These are phyloP conservation scores for Lymantria monacha DNA, from an alignment of 2,888 invertebrate species.

Conservation along the genomic window DNA sequence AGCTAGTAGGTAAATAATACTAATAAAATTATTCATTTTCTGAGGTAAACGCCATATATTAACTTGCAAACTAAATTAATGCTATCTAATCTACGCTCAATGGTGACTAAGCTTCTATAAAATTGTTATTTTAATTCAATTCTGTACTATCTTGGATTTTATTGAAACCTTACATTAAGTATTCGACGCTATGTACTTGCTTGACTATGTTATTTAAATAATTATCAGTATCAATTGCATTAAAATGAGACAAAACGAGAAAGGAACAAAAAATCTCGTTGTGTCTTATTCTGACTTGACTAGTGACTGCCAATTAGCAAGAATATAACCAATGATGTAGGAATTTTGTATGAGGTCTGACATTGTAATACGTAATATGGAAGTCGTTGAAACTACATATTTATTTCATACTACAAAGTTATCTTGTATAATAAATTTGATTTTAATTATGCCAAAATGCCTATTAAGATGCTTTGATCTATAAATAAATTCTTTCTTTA, in stretches of 20 bases:
- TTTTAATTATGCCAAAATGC: neutral
- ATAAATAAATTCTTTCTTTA: neutral
- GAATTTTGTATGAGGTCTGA: conserved; percentile 32
- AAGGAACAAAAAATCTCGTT: conserved; percentile 39
- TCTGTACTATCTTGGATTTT: conserved; percentile 30
- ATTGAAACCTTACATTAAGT: conserved; percentile 34
- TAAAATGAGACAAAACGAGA: conserved; percentile 42
- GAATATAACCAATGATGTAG: conserved; percentile 52
- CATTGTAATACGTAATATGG: conserved; percentile 22
- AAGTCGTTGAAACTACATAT: neutral
- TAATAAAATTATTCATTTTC: too few species aligned
- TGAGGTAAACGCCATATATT: too few species aligned
- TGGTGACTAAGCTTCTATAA: conserved; percentile 34
- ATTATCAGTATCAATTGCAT: conserved; percentile 60
- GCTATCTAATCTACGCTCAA: conserved; percentile 23
- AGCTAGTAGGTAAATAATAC: too few species aligned
- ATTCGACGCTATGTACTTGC: conserved; percentile 40
- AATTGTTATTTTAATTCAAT: conserved; percentile 27
- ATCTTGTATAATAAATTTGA: neutral
- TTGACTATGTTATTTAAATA: conserved; percentile 57
- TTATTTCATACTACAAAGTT: neutral
- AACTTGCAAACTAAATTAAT: conserved; percentile 21
- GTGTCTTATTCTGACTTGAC: conserved; percentile 52
- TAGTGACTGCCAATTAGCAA: conserved; percentile 64
- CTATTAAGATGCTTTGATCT: neutral